Evolutionary conservation across 2,113 vertebrate species (phyloP).

Genomic region (Psilopogon haemacephalus): DNA sequence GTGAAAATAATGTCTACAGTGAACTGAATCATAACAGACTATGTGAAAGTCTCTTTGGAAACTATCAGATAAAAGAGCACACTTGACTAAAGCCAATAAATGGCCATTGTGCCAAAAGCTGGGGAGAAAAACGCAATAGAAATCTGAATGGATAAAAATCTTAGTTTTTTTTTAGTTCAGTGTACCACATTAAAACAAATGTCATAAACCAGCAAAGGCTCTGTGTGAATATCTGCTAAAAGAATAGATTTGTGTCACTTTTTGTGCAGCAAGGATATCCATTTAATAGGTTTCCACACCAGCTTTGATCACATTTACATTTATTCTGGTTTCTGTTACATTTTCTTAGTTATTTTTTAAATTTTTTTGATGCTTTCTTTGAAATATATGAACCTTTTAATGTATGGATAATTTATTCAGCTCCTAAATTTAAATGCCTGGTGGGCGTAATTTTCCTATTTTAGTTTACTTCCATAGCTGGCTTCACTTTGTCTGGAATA

Average conservation of each 20-base stretch:
- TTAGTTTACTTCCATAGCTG: conserved; percentile 73
- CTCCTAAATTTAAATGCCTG: conserved; percentile 75
- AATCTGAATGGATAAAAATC: conserved; percentile 52
- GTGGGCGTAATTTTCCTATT: conserved; percentile 75
- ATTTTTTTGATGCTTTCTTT: conserved; percentile 68
- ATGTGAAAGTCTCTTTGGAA: background rate
- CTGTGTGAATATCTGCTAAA: conserved; percentile 38
- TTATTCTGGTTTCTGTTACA: conserved; percentile 71
- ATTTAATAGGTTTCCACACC: conserved; percentile 66
- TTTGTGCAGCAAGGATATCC: conserved; percentile 55
- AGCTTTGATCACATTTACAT: conserved; percentile 72
- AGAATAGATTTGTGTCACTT: conserved; percentile 43
- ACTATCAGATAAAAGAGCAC: background rate
- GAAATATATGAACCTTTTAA: conserved; percentile 76
- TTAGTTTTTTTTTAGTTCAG: background rate
- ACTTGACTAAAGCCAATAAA: conserved; percentile 24
- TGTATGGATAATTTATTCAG: conserved; percentile 78
- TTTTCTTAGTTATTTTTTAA: conserved; percentile 68
- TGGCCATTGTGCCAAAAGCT: background rate
- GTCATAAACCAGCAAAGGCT: conserved; percentile 48
- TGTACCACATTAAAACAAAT: conserved; percentile 61
- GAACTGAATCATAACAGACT: background rate
- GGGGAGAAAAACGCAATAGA: background rate
- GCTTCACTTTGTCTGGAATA: conserved; percentile 76
- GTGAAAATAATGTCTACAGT: background rate